Evolutionary conservation across 2,797 vertebrate genomes (phyloP).

Genomic region (Mormyrus hasselquistii): DNA sequence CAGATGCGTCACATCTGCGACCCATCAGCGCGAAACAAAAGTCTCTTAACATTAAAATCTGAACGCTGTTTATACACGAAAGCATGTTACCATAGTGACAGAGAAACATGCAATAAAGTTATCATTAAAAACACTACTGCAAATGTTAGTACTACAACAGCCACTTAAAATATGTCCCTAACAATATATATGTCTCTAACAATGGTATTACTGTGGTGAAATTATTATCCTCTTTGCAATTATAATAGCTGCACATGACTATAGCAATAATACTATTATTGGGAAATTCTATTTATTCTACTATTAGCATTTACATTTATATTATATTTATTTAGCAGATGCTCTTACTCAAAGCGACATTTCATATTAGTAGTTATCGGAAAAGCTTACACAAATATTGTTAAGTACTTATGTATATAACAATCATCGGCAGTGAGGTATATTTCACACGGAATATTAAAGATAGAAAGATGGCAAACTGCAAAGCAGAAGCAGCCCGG

Average conservation of each 20-base stretch:
- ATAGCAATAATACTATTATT: not conserved
- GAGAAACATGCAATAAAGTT: not conserved
- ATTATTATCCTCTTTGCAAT: not conserved
- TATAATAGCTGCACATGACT: not conserved
- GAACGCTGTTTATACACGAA: constrained; percentile 22
- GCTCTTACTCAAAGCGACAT: not conserved
- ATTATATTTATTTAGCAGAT: not conserved
- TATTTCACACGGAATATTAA: not conserved
- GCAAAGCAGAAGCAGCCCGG: not conserved
- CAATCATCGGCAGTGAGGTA: not conserved
- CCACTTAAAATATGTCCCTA: not conserved
- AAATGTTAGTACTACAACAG: not conserved
- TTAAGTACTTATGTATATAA: not conserved
- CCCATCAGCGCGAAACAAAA: constrained; percentile 43
- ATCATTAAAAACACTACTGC: not conserved
- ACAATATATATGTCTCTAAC: not conserved
- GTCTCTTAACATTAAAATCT: constrained; percentile 55
- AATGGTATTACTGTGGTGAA: not conserved
- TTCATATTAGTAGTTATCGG: not conserved
- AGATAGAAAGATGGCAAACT: not conserved
- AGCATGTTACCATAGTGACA: not conserved
- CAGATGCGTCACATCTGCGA: constrained; percentile 70
- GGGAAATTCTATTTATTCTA: not conserved
- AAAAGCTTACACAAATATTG: not conserved
- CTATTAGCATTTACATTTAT: not conserved